Evolutionary conservation across 2,888 invertebrate genomes (phyloP).

Genomic region (Lacanobia wlatinum): DNA sequence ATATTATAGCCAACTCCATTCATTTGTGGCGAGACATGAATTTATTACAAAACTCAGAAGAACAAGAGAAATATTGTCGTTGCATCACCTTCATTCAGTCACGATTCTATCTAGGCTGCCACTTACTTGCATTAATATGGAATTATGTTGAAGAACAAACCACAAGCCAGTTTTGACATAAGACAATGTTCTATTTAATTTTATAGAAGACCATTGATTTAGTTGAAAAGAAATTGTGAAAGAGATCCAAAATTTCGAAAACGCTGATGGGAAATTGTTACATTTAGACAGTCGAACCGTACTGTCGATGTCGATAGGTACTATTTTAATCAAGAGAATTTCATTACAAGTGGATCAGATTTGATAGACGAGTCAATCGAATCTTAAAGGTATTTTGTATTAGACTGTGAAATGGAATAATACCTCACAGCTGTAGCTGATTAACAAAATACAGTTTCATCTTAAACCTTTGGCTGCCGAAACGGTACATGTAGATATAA

Average conservation of each 20-base stretch:
- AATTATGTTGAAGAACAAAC: slow-evolving; percentile 77
- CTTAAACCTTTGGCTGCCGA: slow-evolving; percentile 1
- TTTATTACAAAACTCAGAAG: slow-evolving; percentile 65
- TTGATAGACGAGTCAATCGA: slow-evolving; percentile 6
- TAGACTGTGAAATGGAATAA: slow-evolving; percentile 14
- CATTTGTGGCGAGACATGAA: slow-evolving; percentile 35
- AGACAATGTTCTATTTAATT: slow-evolving; percentile 9
- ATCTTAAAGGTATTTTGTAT: neutral
- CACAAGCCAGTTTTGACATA: slow-evolving; percentile 58
- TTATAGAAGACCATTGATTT: slow-evolving; percentile 14
- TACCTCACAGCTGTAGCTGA: neutral
- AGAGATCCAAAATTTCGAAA: neutral
- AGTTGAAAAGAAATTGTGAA: slow-evolving; percentile 1
- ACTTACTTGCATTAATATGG: slow-evolving; percentile 82
- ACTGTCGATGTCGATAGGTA: neutral
- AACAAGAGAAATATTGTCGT: slow-evolving; percentile 66
- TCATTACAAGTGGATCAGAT: neutral
- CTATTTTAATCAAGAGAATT: neutral
- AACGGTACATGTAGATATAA: slow-evolving; percentile 46
- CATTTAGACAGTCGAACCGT: neutral
- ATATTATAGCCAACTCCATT: slow-evolving; percentile 19
- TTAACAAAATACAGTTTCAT: slow-evolving; percentile 10
- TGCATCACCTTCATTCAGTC: slow-evolving; percentile 83
- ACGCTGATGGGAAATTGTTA: neutral
- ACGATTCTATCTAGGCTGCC: slow-evolving; percentile 81